Conservation (phyloP, 1,140 invertebrate genomes). For the Hypsibius dujardini region DNA sequence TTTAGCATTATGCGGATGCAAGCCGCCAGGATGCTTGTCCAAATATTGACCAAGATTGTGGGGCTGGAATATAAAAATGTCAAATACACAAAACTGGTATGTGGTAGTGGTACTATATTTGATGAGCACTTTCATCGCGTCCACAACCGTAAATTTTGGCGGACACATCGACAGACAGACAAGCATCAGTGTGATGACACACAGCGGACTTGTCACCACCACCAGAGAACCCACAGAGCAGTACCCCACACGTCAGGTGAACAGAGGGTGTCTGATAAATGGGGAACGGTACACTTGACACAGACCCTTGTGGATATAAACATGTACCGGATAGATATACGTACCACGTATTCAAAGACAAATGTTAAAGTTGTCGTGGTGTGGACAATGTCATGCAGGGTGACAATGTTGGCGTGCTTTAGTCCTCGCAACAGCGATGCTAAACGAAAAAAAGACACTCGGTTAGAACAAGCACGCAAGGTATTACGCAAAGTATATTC, state of each 20-base stretch:
- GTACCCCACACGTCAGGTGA: too few species aligned
- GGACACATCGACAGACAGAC: too few species aligned
- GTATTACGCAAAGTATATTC: too few species aligned
- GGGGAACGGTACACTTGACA: slow-evolving; percentile 28
- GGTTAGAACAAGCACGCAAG: too few species aligned
- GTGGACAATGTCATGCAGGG: slow-evolving; percentile 52
- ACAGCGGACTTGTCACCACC: background rate
- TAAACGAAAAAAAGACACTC: slow-evolving; percentile 23
- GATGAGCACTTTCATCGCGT: background rate
- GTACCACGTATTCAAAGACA: slow-evolving; percentile 47
- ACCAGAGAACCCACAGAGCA: too few species aligned
- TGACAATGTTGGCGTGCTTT: slow-evolving; percentile 44
- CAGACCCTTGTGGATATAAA: background rate
- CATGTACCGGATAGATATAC: slow-evolving; percentile 22
- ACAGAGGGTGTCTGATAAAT: too few species aligned
- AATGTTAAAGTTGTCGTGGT: slow-evolving; percentile 48
- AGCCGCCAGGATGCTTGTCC: slow-evolving; percentile 74
- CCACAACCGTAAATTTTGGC: background rate
- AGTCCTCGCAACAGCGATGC: slow-evolving; percentile 41
- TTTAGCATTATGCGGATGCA: slow-evolving; percentile 66
- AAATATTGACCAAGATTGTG: slow-evolving; percentile 94
- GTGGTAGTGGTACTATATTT: background rate
- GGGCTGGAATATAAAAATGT: slow-evolving; percentile 44
- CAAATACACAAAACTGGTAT: background rate
- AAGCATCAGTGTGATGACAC: background rate